These are phyloP conservation scores for Achlya flavicornis DNA, from an alignment of 2,888 invertebrate species.

Conservation along the genomic window DNA sequence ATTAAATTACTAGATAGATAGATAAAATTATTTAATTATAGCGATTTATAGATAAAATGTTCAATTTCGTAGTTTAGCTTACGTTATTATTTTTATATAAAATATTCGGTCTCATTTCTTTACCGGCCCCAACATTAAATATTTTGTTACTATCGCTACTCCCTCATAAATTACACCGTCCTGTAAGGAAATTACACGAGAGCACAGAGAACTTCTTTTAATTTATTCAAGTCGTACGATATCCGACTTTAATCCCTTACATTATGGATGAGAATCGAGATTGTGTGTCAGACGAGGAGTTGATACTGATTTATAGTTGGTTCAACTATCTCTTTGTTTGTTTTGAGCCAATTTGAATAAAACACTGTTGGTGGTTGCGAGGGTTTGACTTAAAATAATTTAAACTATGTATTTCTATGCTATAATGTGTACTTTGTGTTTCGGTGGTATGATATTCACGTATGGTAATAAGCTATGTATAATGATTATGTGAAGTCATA, in stretches of 20 bases:
- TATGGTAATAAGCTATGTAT: background rate
- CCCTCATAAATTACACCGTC: conserved; percentile 35
- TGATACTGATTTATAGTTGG: conserved; percentile 62
- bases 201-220: conserved; percentile 57
- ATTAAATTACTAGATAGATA: no score
- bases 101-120: background rate
- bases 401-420: background rate
- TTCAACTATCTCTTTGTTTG: conserved; percentile 62
- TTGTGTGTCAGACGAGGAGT: conserved; percentile 26
- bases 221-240: conserved; percentile 49
- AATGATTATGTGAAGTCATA: background rate
- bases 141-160: background rate
- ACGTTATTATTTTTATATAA: no score
- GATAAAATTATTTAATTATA: no score
- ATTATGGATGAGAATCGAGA: conserved; percentile 36
- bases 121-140: background rate
- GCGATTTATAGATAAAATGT: no score
- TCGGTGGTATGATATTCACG: background rate
- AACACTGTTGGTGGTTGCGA: conserved; percentile 30
- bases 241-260: conserved; percentile 44
- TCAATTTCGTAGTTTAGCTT: no score
- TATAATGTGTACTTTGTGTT: background rate
- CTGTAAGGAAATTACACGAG: conserved; percentile 57
- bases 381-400: conserved; percentile 1
- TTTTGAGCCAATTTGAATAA: conserved; percentile 63